Conservation (phyloP, 2,113 vertebrate species). For the Collichthys lucidus region DNA sequence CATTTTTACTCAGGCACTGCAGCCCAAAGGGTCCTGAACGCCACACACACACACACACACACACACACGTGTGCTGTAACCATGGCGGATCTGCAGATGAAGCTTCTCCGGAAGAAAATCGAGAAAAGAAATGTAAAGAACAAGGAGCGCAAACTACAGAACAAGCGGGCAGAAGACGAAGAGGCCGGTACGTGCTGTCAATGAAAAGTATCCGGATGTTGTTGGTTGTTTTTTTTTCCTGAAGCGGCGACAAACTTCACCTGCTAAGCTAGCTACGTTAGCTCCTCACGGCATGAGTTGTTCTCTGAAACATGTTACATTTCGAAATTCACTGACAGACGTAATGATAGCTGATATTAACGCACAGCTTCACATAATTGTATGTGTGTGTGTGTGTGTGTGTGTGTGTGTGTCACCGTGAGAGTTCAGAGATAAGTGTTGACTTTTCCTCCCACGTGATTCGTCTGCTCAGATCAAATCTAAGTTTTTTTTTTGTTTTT, state of each 20-base stretch:
- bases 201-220: accelerated
- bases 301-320: neutral
- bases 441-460: neutral
- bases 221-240: neutral
- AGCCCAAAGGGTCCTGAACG: slow-evolving; percentile 37
- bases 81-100: slow-evolving; percentile 94
- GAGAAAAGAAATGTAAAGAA: slow-evolving; percentile 91
- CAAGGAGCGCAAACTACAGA: slow-evolving; percentile 85
- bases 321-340: neutral
- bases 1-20: slow-evolving; percentile 57
- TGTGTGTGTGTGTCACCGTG: accelerated
- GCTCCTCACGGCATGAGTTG: neutral
- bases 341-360: neutral
- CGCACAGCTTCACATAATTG: accelerated
- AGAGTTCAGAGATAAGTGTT: too few relatives aligned
- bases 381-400: too few relatives aligned
- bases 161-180: slow-evolving; percentile 34
- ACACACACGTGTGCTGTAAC: slow-evolving; percentile 63
- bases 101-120: slow-evolving; percentile 91
- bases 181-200: slow-evolving; percentile 35
- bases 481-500: neutral
- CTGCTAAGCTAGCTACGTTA: slow-evolving; percentile 32
- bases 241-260: neutral
- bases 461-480: neutral
- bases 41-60: too few relatives aligned